A percentile compares a stretch with the other conserved stretches of the same genome.
These are phyloP conservation scores for Phenacoccus solenopsis DNA, from an alignment of 1,140 invertebrate genomes.

Conservation along the genomic window DNA sequence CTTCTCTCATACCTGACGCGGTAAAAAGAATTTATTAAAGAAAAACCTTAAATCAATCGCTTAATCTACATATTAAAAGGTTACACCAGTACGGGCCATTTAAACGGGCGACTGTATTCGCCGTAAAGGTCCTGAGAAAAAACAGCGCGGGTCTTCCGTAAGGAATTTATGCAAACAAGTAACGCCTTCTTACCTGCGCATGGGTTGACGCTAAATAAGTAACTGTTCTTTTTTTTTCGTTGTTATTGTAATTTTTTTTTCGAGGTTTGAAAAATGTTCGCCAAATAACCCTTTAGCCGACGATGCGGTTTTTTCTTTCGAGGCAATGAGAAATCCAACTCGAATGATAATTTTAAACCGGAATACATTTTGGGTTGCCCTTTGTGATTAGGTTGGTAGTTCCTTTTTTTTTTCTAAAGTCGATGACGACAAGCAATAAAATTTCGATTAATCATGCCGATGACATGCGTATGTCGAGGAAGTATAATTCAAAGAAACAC, in stretches of 20 bases:
- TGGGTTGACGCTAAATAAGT: not conserved
- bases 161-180: not conserved
- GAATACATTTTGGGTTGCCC: not conserved
- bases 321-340: too few relatives aligned
- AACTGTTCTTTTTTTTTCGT: not conserved
- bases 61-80: not conserved
- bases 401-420: not conserved
- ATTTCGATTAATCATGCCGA: not conserved
- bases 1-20: not conserved
- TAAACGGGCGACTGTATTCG: not conserved
- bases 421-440: not conserved
- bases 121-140: not conserved
- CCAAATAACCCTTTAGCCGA: too few relatives aligned
- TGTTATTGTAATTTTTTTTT: slow-evolving; percentile 4
- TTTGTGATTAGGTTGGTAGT: not conserved
- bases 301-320: too few relatives aligned
- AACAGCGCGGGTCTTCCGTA: not conserved
- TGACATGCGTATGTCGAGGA: not conserved
- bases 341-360: not conserved
- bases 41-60: not conserved
- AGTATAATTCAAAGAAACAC: not conserved
- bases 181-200: not conserved
- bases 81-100: not conserved
- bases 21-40: not conserved
- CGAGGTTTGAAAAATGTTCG: not conserved